Evolutionary conservation across 1,140 invertebrate species (phyloP).

Genomic region (Arctopsyche grandis): DNA sequence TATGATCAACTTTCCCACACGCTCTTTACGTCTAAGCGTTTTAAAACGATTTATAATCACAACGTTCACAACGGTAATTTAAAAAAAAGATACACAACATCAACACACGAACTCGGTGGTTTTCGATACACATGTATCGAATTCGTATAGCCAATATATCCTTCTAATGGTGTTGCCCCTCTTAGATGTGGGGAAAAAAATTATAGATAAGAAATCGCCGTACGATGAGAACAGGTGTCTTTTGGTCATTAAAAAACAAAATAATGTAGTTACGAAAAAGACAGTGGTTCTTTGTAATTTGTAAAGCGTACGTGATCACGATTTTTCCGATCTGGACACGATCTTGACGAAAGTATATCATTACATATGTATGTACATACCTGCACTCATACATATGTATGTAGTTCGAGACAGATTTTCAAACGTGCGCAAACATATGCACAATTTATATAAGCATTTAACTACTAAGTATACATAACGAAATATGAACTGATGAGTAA

Average conservation of each 20-base stretch:
- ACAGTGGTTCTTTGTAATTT: conserved; percentile 52
- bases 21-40: conserved; percentile 30
- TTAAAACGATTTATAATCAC: conserved; percentile 32
- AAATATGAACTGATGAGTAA: background rate
- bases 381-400: no score
- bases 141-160: conserved; percentile 13
- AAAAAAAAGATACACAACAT: conserved; percentile 3
- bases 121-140: background rate
- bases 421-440: background rate
- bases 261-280: conserved; percentile 43
- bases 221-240: conserved; percentile 32
- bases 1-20: conserved; percentile 32
- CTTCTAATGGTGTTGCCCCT: background rate
- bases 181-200: conserved; percentile 12
- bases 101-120: background rate
- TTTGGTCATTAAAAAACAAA: conserved; percentile 37
- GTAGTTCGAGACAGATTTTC: background rate
- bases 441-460: background rate
- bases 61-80: conserved; percentile 32
- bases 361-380: conserved; percentile 34
- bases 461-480: background rate
- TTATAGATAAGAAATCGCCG: conserved; percentile 4
- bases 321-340: conserved; percentile 50
- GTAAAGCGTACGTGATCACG: conserved; percentile 51
- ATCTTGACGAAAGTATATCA: conserved; percentile 51